Percentiles rank a stretch among this genome's conserved stretches.
These are phyloP conservation scores for Drosophila pseudotakahashii DNA, from an alignment of 2,888 invertebrate genomes.

Conservation along the genomic window DNA sequence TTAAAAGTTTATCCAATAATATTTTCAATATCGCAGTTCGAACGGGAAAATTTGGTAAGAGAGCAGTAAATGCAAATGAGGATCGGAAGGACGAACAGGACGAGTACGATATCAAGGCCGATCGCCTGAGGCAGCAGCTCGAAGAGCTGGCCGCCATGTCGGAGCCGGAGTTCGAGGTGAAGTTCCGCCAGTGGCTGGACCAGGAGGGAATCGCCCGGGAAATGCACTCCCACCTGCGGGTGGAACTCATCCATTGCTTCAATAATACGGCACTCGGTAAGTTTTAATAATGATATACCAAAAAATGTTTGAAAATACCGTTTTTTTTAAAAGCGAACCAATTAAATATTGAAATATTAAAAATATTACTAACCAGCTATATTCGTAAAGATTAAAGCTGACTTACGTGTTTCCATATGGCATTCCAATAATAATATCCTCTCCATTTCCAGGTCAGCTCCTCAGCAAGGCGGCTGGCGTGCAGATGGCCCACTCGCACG, in stretches of 20 bases:
- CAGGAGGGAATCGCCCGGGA: constrained; percentile 80
- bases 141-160: constrained; percentile 79
- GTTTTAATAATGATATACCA: constrained; percentile 10
- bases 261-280: constrained; percentile 82
- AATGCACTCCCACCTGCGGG: constrained; percentile 81
- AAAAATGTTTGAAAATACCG: no score
- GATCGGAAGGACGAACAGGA: background rate
- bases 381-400: no score
- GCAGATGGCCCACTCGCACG: constrained; percentile 18
- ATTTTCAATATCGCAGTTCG: background rate
- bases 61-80: no score
- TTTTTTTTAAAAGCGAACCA: no score
- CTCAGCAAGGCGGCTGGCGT: constrained; percentile 40
- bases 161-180: constrained; percentile 80
- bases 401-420: no score
- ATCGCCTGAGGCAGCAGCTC: constrained; percentile 55
- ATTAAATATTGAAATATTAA: no score
- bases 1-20: no score
- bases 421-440: no score
- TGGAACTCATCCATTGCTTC: constrained; percentile 81
- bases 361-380: no score
- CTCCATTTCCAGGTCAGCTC: constrained; percentile 43
- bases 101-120: constrained; percentile 1
- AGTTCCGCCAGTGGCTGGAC: constrained; percentile 82
- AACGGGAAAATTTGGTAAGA: background rate